A percentile compares a stretch with the other conserved stretches of the same genome.
Conservation (phyloP, 1,140 invertebrate species). For the Drosophila ironensis region DNA sequence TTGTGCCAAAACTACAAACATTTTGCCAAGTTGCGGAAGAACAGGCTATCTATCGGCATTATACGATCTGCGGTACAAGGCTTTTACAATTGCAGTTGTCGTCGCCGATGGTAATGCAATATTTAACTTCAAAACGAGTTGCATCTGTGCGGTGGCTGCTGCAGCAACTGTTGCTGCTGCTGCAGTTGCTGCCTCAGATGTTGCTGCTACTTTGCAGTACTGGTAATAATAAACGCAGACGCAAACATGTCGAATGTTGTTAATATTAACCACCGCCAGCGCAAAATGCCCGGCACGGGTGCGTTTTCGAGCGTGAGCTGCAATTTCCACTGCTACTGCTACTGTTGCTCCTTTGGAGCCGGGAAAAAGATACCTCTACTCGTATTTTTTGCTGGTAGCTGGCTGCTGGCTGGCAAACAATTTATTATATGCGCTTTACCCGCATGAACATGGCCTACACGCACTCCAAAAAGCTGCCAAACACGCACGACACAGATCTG, state of each 20-base stretch:
- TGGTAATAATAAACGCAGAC: constrained; percentile 64
- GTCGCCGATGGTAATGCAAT: constrained; percentile 50
- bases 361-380: constrained; percentile 4
- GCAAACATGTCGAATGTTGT: constrained; percentile 68
- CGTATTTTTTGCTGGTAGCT: no score
- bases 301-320: constrained; percentile 18
- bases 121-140: constrained; percentile 44
- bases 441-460: constrained; percentile 69
- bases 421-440: constrained; percentile 73
- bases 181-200: neutral
- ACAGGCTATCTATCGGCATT: constrained; percentile 24
- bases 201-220: constrained; percentile 19
- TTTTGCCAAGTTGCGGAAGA: constrained; percentile 35
- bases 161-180: constrained; percentile 28
- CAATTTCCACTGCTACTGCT: constrained; percentile 7
- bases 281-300: constrained; percentile 30
- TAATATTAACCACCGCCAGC: constrained; percentile 49
- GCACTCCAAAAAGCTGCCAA: constrained; percentile 44
- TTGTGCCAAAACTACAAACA: constrained; percentile 29
- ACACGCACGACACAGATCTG: constrained; percentile 43
- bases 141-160: constrained; percentile 24
- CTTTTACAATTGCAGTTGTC: constrained; percentile 45
- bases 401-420: constrained; percentile 61
- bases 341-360: constrained; percentile 33
- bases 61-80: constrained; percentile 29